A percentile compares a stretch with the other conserved stretches of the same genome.
Evolutionary conservation across 2,113 vertebrate species (phyloP).

Genomic region (Colius striatus): DNA sequence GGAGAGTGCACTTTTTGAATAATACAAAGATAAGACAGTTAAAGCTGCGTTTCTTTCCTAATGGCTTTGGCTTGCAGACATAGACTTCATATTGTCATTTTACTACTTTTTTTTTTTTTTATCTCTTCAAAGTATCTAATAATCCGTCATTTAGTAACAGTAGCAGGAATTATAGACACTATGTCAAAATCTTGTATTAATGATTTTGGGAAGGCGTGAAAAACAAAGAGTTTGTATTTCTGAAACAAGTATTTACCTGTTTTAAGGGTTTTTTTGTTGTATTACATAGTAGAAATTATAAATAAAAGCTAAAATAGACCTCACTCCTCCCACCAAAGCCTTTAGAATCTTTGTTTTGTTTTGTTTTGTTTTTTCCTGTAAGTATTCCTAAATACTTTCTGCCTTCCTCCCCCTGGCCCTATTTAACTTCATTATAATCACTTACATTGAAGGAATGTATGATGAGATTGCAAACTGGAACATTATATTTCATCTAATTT

Average conservation of each 20-base stretch:
- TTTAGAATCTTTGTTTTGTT: neutral
- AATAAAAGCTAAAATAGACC: neutral
- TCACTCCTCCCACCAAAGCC: neutral
- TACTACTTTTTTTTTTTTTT: neutral
- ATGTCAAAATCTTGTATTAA: neutral
- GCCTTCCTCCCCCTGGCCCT: rapidly evolving
- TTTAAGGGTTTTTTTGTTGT: neutral
- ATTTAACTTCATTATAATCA: neutral
- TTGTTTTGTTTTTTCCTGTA: neutral
- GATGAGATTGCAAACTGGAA: neutral
- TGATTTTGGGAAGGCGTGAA: neutral
- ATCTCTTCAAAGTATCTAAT: neutral
- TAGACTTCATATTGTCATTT: neutral
- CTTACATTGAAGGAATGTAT: neutral
- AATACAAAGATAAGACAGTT: neutral
- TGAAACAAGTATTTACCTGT: neutral
- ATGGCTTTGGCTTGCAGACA: neutral
- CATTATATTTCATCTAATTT: neutral
- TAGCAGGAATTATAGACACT: neutral
- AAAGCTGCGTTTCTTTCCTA: neutral
- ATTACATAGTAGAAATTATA: neutral
- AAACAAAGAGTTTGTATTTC: neutral
- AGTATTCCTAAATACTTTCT: neutral
- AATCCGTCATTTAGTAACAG: neutral
- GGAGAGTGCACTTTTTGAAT: neutral